Conservation (phyloP, 1,140 invertebrate species). For the Ditylenchus dipsaci region DNA sequence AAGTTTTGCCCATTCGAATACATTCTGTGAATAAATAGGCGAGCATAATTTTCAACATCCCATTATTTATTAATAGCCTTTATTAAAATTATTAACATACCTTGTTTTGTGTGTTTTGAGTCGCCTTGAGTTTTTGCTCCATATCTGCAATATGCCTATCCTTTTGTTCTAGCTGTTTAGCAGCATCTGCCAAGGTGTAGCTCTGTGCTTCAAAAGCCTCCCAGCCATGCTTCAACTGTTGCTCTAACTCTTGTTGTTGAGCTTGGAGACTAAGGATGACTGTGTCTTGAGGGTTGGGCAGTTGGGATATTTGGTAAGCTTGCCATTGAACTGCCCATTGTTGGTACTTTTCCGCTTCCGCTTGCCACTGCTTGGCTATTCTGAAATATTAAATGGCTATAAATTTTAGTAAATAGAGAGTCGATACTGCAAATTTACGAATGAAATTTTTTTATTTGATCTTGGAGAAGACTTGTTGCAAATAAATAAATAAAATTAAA, state of each 20-base stretch:
- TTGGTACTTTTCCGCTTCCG: constrained; percentile 50
- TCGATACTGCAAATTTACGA: background rate
- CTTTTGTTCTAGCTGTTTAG: constrained; percentile 8
- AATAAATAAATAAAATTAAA: no score
- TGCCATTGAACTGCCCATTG: constrained; percentile 55
- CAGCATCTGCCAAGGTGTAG: constrained; percentile 21
- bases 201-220: constrained; percentile 49
- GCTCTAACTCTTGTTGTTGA: constrained; percentile 39
- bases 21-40: no score
- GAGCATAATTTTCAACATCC: no score
- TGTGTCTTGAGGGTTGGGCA: constrained; percentile 43
- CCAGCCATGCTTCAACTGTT: constrained; percentile 52
- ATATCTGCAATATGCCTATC: background rate
- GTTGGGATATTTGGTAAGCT: constrained; percentile 46
- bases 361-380: constrained; percentile 48
- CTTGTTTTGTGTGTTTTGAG: background rate
- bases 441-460: no score
- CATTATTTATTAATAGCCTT: no score
- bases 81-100: background rate
- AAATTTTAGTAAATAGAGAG: background rate
- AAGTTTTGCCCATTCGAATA: no score
- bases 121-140: constrained; percentile 1
- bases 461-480: background rate
- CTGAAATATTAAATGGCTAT: constrained; percentile 27
- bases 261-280: constrained; percentile 37